A percentile compares a stretch with the other conserved stretches of the same genome.
phyloP scores from a whole-genome alignment of 2,113 vertebrate genomes.

The Picathartes gymnocephalus region DNA sequence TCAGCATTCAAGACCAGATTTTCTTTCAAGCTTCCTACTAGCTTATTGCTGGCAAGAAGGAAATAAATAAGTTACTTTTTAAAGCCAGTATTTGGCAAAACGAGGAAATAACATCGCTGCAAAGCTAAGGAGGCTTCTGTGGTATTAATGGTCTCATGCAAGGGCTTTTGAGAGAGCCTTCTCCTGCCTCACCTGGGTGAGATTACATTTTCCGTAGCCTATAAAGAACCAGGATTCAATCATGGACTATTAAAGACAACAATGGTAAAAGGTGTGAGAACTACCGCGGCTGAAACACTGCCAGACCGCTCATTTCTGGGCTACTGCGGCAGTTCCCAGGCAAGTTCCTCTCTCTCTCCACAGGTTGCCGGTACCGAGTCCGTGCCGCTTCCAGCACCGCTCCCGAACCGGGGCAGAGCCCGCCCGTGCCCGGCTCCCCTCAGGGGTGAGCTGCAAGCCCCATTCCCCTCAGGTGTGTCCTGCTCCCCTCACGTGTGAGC shows the following conservation, averaged over 20 bases:
- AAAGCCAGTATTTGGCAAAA: neutral
- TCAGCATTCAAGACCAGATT: neutral
- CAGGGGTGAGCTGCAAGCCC: neutral
- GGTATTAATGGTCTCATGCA: neutral
- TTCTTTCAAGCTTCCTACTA: neutral
- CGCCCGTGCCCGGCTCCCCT: neutral
- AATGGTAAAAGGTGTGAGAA: constrained; percentile 24
- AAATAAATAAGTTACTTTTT: neutral
- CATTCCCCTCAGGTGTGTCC: neutral
- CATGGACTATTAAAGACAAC: neutral
- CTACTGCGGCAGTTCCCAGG: neutral
- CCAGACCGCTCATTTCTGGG: neutral
- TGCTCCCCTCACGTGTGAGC: neutral
- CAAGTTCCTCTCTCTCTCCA: neutral
- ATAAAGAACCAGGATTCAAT: neutral
- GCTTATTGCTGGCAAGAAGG: neutral
- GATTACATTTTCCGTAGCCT: neutral
- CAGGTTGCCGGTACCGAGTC: neutral
- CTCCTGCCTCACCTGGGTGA: neutral
- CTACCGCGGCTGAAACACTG: neutral
- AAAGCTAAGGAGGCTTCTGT: neutral
- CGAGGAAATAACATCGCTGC: neutral
- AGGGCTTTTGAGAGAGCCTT: neutral
- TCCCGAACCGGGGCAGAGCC: neutral
- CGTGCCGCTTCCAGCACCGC: neutral